Evolutionary conservation across 2,113 vertebrate species (phyloP).

Genomic region (Trematomus loennbergii): DNA sequence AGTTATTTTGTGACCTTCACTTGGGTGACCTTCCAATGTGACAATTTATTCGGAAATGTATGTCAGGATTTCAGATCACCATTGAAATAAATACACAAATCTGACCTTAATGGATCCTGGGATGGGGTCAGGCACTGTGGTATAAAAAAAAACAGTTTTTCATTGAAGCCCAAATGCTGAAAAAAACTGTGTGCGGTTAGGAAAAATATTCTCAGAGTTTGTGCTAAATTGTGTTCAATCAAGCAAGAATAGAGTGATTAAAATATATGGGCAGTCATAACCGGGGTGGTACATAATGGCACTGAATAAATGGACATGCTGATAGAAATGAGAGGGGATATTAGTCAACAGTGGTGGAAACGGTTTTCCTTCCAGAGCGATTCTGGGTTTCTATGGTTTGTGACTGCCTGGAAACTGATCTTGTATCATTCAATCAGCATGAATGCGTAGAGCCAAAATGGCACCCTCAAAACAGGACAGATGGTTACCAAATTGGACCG

Average conservation of each 20-base stretch:
- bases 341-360: slow-evolving; percentile 18
- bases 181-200: not conserved
- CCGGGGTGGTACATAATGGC: not conserved
- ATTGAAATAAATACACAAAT: no score
- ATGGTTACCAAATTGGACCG: slow-evolving; percentile 50
- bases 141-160: slow-evolving; percentile 15
- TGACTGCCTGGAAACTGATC: slow-evolving; percentile 32
- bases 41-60: no score
- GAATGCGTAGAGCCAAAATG: slow-evolving; percentile 37
- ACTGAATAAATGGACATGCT: not conserved
- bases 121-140: slow-evolving; percentile 14
- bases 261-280: slow-evolving; percentile 5
- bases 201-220: no score
- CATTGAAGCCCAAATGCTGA: not conserved
- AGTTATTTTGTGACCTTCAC: no score
- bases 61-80: no score
- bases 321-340: slow-evolving; percentile 8
- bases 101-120: no score
- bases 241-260: not conserved
- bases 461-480: slow-evolving; percentile 31
- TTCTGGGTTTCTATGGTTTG: slow-evolving; percentile 11
- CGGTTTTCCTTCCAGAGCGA: not conserved
- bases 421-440: slow-evolving; percentile 31
- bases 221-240: not conserved
- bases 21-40: no score